These are phyloP conservation scores for Rhinichthys klamathensis DNA, from an alignment of 2,113 vertebrate species.

Conservation along the genomic window DNA sequence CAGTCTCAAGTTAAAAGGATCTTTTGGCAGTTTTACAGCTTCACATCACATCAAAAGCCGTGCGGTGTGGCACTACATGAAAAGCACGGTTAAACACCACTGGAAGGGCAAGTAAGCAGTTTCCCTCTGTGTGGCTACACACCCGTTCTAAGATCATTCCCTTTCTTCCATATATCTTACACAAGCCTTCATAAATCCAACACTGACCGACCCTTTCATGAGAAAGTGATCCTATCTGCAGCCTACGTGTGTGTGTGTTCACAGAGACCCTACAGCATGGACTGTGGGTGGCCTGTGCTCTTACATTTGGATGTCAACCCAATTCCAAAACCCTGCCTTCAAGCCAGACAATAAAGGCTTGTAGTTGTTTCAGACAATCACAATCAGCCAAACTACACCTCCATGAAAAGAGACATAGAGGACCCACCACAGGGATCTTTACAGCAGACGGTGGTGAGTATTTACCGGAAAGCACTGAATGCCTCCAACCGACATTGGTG, in stretches of 20 bases:
- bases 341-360: conserved; percentile 70
- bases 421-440: conserved; percentile 61
- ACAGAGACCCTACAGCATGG: conserved; percentile 52
- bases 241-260: background rate
- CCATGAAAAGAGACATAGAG: conserved; percentile 56
- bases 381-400: conserved; percentile 65
- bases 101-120: background rate
- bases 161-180: conserved; percentile 6
- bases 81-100: conserved; percentile 11
- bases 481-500: conserved; percentile 49
- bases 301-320: conserved; percentile 67
- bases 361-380: conserved; percentile 66
- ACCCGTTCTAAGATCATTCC: conserved; percentile 4
- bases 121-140: background rate
- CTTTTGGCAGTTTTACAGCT: conserved; percentile 46
- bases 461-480: conserved; percentile 47
- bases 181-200: background rate
- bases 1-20: conserved; percentile 50
- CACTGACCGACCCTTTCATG: background rate
- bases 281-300: conserved; percentile 74
- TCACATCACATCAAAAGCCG: conserved; percentile 38
- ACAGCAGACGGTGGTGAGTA: conserved; percentile 55
- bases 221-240: background rate
- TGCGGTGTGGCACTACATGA: conserved; percentile 44
- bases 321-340: conserved; percentile 54